Evolutionary conservation across 2,113 vertebrate genomes (phyloP).

Genomic region (Cavia porcellus): DNA sequence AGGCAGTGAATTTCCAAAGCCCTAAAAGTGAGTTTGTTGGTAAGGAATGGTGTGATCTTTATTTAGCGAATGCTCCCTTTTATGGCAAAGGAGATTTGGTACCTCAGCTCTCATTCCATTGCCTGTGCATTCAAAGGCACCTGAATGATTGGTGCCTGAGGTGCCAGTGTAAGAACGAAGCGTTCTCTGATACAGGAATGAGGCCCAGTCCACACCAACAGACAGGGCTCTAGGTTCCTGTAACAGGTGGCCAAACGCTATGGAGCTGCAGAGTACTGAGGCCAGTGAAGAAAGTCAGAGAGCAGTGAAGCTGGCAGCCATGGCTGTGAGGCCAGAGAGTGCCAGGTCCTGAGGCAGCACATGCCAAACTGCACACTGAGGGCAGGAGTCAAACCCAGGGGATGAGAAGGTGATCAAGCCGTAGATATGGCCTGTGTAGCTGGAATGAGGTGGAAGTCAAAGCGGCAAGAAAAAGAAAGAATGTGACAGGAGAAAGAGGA

Average conservation of each 20-base stretch:
- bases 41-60: neutral
- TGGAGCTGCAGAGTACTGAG: neutral
- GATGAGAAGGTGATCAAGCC: neutral
- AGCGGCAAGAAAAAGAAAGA: neutral
- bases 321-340: neutral
- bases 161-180: neutral
- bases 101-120: rapidly evolving
- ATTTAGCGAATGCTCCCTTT: neutral
- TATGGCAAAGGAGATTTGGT: neutral
- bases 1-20: conserved; percentile 48
- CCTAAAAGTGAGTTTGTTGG: neutral
- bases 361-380: neutral
- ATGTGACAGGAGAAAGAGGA: neutral
- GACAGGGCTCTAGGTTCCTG: neutral
- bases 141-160: neutral
- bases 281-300: neutral
- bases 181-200: neutral
- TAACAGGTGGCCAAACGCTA: neutral
- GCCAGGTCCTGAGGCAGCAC: neutral
- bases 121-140: neutral
- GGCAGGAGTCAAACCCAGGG: neutral
- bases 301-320: neutral
- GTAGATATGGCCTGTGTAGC: neutral
- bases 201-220: neutral
- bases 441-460: neutral